phyloP scores from a whole-genome alignment of 2,113 vertebrate genomes.

The Microcebus griseorufus region DNA sequence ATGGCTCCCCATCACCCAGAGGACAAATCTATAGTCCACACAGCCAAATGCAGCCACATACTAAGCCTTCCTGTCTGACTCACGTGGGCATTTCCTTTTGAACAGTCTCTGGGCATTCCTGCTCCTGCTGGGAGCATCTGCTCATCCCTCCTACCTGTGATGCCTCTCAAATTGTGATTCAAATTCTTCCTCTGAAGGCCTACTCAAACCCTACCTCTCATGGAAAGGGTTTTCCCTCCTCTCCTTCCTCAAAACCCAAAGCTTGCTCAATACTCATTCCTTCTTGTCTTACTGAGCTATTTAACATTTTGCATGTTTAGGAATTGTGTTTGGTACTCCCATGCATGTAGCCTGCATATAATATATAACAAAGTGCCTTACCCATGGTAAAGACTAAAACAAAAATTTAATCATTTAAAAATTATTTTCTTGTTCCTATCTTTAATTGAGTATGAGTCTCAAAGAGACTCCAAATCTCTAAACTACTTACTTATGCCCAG shows the following conservation, averaged over 20 bases:
- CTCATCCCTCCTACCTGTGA: background rate
- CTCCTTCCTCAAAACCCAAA: background rate
- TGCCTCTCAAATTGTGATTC: background rate
- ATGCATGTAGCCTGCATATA: accelerated
- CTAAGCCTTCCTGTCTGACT: background rate
- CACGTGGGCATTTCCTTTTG: background rate
- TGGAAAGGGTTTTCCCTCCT: background rate
- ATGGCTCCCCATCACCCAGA: background rate
- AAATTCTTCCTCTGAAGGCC: background rate
- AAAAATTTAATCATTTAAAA: background rate
- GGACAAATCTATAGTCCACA: background rate
- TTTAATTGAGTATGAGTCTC: background rate
- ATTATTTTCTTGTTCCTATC: background rate
- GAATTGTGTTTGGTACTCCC: background rate
- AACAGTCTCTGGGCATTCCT: background rate
- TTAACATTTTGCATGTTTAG: background rate
- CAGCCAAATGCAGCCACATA: background rate
- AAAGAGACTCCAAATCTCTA: background rate
- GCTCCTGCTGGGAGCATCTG: background rate
- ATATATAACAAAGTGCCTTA: background rate
- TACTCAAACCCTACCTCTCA: too few relatives aligned
- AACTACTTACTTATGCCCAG: background rate
- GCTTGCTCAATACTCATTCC: background rate
- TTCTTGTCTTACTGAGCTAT: background rate
- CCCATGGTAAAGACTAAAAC: background rate